phyloP scores from a whole-genome alignment of 2,888 invertebrate genomes.

The Choristoneura rosaceana region DNA sequence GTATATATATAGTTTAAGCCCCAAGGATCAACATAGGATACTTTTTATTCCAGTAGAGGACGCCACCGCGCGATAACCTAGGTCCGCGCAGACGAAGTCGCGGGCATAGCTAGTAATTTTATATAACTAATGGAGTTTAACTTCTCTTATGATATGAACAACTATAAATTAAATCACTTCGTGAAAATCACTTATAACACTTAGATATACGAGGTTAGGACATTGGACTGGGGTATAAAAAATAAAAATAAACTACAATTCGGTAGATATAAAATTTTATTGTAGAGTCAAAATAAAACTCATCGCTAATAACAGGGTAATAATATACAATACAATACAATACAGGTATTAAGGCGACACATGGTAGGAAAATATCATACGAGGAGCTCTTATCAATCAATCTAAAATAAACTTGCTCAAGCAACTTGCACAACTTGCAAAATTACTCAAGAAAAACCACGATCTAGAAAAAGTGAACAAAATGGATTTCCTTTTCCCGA shows the following conservation, averaged over 20 bases:
- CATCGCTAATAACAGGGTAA: constrained; percentile 77
- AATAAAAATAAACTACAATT: constrained; percentile 35
- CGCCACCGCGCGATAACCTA: no score
- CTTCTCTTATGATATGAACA: no score
- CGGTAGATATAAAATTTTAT: constrained; percentile 80
- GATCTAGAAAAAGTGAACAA: constrained; percentile 11
- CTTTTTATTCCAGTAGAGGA: no score
- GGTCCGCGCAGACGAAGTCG: no score
- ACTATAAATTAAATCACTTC: no score
- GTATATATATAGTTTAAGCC: no score
- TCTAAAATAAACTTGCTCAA: constrained; percentile 49
- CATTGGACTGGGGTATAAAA: no score
- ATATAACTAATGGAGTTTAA: no score
- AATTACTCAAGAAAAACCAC: constrained; percentile 11
- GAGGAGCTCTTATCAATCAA: constrained; percentile 50
- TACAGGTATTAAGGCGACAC: constrained; percentile 40
- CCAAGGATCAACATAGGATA: no score
- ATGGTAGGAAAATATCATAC: constrained; percentile 48
- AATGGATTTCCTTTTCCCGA: constrained; percentile 7
- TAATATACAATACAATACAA: constrained; percentile 65
- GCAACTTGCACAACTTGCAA: constrained; percentile 33
- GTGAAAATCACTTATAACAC: no score
- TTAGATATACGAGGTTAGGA: no score
- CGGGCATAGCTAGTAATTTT: no score
- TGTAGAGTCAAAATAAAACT: constrained; percentile 72